Conservation (phyloP, 2,797 vertebrate species). For the Menidia menidia region DNA sequence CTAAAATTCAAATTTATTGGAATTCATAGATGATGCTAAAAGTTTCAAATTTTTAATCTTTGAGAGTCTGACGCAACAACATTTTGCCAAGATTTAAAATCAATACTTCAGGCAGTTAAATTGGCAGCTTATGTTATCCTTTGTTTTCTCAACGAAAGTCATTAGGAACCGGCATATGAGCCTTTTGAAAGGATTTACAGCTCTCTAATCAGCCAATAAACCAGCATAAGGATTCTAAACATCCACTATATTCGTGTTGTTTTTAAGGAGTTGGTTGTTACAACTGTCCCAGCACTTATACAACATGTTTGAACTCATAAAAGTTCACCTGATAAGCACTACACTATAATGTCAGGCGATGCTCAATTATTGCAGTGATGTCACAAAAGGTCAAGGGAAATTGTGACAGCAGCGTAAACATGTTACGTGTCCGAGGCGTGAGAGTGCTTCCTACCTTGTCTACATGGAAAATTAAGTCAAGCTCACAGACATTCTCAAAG, state of each 20-base stretch:
- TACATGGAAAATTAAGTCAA: slow-evolving; percentile 99
- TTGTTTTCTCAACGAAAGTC: too few species aligned
- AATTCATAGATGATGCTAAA: too few species aligned
- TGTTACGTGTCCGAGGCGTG: slow-evolving; percentile 8
- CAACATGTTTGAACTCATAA: slow-evolving; percentile 2
- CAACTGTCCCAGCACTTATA: neutral
- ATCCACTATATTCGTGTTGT: too few species aligned
- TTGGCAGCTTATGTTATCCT: too few species aligned
- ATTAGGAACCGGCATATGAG: neutral
- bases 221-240: neutral
- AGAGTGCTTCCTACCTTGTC: slow-evolving; percentile 88
- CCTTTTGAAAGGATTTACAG: neutral
- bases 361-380: neutral
- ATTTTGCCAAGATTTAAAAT: too few species aligned
- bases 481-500: slow-evolving; percentile 99
- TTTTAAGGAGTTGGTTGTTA: neutral
- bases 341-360: neutral
- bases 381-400: neutral
- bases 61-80: too few species aligned
- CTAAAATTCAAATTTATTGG: too few species aligned
- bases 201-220: neutral
- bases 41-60: too few species aligned
- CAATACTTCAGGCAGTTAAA: too few species aligned
- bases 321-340: neutral
- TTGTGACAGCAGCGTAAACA: slow-evolving; percentile 3